Percentiles rank a stretch among this genome's conserved stretches.
Conservation (phyloP, 2,888 invertebrate genomes). For the Zele albiditarsus region DNA sequence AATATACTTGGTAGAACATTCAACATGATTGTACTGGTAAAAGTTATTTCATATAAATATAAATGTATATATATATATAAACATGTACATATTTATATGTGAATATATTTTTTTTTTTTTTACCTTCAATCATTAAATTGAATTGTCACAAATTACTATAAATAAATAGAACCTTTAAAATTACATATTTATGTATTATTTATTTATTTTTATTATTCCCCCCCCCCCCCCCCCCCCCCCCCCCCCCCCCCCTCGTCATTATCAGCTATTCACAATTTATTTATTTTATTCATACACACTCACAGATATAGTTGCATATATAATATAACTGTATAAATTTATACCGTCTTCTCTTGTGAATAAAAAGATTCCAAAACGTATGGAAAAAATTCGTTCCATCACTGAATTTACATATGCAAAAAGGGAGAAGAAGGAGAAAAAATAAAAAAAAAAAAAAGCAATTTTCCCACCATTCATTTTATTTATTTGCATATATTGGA, state of each 20-base stretch:
- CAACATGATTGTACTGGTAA: background rate
- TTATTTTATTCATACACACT: background rate
- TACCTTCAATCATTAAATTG: background rate
- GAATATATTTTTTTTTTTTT: background rate
- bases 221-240: too few relatives aligned
- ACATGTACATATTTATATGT: too few relatives aligned
- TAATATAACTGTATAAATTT: background rate
- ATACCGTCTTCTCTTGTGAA: background rate
- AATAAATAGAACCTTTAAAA: background rate
- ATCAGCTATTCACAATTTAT: constrained; percentile 1
- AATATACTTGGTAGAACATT: constrained; percentile 7
- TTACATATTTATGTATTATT: background rate
- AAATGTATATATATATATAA: too few relatives aligned
- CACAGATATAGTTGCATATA: background rate
- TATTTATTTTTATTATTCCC: background rate
- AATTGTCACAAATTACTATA: background rate
- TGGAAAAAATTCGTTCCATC: background rate
- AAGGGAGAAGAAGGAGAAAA: background rate
- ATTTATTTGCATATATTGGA: background rate
- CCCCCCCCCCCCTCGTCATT: background rate
- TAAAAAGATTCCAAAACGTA: background rate
- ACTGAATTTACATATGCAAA: background rate
- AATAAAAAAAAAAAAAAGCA: background rate
- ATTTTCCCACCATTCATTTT: background rate
- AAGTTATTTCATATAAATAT: background rate